Conservation (phyloP, 2,113 vertebrate genomes). For the Elachura formosa region DNA sequence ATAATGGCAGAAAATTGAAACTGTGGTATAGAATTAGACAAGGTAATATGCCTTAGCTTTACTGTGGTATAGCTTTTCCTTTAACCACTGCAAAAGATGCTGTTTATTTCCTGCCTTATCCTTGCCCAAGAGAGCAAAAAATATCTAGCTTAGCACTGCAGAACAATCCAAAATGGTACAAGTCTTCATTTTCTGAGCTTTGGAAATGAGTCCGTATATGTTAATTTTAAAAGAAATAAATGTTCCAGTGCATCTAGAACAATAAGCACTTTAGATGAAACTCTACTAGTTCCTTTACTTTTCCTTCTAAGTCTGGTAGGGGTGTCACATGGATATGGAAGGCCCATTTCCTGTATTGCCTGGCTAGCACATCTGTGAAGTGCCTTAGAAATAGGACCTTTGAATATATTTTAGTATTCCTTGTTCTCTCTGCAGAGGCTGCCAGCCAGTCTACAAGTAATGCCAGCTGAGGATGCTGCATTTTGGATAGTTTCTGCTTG, state of each 20-base stretch:
- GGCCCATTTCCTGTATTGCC: neutral
- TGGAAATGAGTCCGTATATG: neutral
- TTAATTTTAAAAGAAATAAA: neutral
- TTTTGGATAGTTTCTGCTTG: neutral
- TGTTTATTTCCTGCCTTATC: neutral
- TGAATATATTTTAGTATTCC: neutral
- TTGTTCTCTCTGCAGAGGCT: neutral
- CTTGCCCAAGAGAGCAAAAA: neutral
- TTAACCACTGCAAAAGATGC: neutral
- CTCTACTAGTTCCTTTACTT: neutral
- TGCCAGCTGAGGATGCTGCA: neutral
- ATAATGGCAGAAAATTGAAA: neutral
- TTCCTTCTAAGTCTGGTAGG: neutral
- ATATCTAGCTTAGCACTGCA: neutral
- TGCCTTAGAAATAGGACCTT: neutral
- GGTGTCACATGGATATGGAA: neutral
- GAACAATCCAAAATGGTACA: neutral
- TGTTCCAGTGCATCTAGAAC: neutral
- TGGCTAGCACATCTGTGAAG: neutral
- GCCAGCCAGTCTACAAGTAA: neutral
- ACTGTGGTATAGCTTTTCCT: neutral
- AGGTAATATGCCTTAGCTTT: neutral
- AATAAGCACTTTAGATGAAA: neutral
- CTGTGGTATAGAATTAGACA: neutral
- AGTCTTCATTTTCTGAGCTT: neutral